Evolutionary conservation across 2,888 invertebrate species (phyloP).

Genomic region (Tipula lateralis): DNA sequence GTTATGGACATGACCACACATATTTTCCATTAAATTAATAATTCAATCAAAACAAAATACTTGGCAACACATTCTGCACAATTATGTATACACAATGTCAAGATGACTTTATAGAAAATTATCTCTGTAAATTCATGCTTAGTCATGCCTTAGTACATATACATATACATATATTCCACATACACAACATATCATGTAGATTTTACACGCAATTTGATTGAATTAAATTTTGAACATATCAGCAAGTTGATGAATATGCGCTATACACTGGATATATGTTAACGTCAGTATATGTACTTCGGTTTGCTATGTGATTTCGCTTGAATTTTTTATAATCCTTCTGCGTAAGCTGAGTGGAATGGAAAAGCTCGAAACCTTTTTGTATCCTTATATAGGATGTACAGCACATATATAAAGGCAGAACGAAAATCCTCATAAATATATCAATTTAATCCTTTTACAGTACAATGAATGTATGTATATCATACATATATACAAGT

Average conservation of each 20-base stretch:
- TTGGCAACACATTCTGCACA: background rate
- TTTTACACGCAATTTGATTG: constrained; percentile 11
- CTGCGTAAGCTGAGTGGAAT: background rate
- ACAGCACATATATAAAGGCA: background rate
- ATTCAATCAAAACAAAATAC: background rate
- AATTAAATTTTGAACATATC: background rate
- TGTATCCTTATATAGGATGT: background rate
- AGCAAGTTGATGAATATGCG: background rate
- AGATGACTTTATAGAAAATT: background rate
- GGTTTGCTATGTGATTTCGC: background rate
- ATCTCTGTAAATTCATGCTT: background rate
- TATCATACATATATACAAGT: background rate
- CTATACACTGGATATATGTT: background rate
- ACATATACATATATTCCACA: background rate
- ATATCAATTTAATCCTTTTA: constrained; percentile 5
- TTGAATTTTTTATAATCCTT: background rate
- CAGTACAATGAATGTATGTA: background rate
- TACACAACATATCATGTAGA: background rate
- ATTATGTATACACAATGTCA: background rate
- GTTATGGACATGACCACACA: background rate
- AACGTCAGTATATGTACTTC: background rate
- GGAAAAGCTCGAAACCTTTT: background rate
- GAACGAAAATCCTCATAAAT: background rate
- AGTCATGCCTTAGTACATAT: background rate
- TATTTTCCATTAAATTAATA: background rate